A percentile compares a stretch with the other conserved stretches of the same genome.
Conservation (phyloP, 2,797 vertebrate genomes). For the Rallus crepitans region DNA sequence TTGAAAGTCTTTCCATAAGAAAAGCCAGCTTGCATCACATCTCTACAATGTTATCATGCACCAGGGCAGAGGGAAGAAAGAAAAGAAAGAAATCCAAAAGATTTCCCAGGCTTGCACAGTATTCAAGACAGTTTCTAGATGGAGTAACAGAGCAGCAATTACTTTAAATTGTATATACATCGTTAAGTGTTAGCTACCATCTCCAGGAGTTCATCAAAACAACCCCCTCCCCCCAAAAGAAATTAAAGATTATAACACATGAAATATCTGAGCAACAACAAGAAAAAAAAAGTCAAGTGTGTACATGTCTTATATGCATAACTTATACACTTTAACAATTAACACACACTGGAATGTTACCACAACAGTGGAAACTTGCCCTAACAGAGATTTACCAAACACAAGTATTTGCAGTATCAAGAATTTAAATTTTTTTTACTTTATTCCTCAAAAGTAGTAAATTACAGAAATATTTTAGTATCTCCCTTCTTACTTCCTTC, state of each 20-base stretch:
- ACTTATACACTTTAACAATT: conserved; percentile 44
- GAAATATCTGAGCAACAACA: not conserved
- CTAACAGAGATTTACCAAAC: conserved; percentile 48
- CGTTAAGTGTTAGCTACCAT: not conserved
- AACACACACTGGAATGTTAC: conserved; percentile 49
- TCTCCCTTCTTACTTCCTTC: not conserved
- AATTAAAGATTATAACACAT: not conserved
- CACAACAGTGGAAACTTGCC: conserved; percentile 58
- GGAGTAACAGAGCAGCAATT: not conserved
- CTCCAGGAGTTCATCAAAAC: not conserved
- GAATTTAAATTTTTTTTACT: not conserved
- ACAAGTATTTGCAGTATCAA: conserved; percentile 25
- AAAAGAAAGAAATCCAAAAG: not conserved
- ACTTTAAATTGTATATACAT: not conserved
- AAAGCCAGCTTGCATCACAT: not conserved
- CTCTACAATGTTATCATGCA: not conserved
- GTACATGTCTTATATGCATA: conserved; percentile 55
- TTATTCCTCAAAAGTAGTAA: not conserved
- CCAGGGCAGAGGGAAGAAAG: not conserved
- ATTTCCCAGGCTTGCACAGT: not conserved
- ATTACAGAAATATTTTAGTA: not conserved
- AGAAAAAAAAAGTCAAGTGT: conserved; percentile 54
- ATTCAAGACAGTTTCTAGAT: not conserved
- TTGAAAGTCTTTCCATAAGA: not conserved
- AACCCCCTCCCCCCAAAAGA: not conserved